These are phyloP conservation scores for Drosophila arizonae DNA, from an alignment of 1,140 invertebrate species.

Conservation along the genomic window DNA sequence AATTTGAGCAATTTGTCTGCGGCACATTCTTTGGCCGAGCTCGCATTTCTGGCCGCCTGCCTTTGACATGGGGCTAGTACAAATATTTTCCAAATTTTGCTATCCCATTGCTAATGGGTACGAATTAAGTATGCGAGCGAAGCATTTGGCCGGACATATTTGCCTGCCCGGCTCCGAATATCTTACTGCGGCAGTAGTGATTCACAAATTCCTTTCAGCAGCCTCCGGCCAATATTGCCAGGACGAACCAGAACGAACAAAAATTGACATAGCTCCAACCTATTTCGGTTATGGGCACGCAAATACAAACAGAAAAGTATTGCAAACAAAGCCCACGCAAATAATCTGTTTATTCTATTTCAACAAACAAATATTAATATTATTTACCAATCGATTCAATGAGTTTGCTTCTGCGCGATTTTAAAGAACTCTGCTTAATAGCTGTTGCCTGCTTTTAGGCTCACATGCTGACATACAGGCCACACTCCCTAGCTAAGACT, in stretches of 20 bases:
- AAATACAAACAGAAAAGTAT: not conserved
- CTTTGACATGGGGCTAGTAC: conserved; percentile 37
- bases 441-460: too few species aligned
- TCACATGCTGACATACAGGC: too few species aligned
- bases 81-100: conserved; percentile 52
- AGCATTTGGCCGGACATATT: conserved; percentile 13
- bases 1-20: conserved; percentile 57
- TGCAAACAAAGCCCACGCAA: not conserved
- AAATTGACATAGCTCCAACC: not conserved
- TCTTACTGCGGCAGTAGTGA: not conserved
- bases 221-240: conserved; percentile 10
- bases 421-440: too few species aligned
- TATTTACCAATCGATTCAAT: too few species aligned
- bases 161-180: not conserved
- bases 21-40: conserved; percentile 38
- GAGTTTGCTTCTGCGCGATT: too few species aligned
- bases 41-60: conserved; percentile 31
- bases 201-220: conserved; percentile 8
- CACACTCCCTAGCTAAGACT: too few species aligned
- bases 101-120: conserved; percentile 36
- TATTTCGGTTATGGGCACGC: not conserved
- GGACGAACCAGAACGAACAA: not conserved
- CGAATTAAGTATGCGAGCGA: conserved; percentile 50
- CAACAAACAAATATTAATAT: too few species aligned
- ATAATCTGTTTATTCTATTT: too few species aligned